phyloP scores from a whole-genome alignment of 1,140 invertebrate species.

The Arctopsyche grandis region DNA sequence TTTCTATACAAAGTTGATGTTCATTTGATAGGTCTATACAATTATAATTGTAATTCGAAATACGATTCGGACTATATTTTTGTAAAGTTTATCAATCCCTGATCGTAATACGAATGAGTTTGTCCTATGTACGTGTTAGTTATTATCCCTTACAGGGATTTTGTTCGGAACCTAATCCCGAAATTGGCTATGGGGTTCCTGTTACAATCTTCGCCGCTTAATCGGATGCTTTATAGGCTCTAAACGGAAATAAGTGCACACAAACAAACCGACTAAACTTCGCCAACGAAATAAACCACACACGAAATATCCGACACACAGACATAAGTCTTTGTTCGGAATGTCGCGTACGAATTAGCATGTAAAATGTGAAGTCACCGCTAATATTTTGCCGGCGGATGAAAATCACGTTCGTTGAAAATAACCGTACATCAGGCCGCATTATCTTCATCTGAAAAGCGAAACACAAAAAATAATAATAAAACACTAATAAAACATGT shows the following conservation, averaged over 20 bases:
- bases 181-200: conserved; percentile 36
- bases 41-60: too few relatives aligned
- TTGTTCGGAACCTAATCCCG: conserved; percentile 33
- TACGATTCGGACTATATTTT: neutral
- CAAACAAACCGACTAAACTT: neutral
- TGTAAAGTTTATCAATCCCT: neutral
- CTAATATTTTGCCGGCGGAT: neutral
- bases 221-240: conserved; percentile 28
- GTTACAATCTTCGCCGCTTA: conserved; percentile 11
- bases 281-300: neutral
- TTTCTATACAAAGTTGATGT: too few relatives aligned
- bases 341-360: neutral
- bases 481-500: neutral
- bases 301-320: too few relatives aligned
- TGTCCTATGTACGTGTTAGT: neutral
- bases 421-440: neutral
- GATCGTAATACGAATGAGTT: neutral
- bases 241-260: neutral
- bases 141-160: conserved; percentile 12
- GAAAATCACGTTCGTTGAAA: conserved; percentile 5
- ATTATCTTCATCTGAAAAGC: neutral
- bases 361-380: conserved; percentile 1
- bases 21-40: too few relatives aligned
- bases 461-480: neutral
- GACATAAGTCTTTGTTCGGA: too few relatives aligned